Conservation (phyloP, 2,797 vertebrate species). For the Myripristis jacobus region DNA sequence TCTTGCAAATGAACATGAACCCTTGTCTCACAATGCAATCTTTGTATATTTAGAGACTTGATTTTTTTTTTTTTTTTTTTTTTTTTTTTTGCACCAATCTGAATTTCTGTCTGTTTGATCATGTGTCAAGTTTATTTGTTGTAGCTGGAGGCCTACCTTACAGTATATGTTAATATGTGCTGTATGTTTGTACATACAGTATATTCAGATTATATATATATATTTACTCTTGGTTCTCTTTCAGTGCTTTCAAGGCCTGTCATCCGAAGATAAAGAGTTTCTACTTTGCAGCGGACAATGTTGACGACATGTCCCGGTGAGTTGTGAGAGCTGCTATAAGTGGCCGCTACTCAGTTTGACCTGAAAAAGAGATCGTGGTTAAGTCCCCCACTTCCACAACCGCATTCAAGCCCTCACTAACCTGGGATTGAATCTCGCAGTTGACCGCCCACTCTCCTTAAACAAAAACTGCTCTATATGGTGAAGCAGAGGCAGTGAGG, state of each 20-base stretch:
- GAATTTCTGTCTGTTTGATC: slow-evolving; percentile 29
- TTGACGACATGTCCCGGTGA: slow-evolving; percentile 99
- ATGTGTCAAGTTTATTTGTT: slow-evolving; percentile 30
- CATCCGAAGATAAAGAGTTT: slow-evolving; percentile 99
- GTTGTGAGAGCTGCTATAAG: slow-evolving; percentile 43
- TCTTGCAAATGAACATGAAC: slow-evolving; percentile 5
- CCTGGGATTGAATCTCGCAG: slow-evolving; percentile 37
- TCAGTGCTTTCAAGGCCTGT: slow-evolving; percentile 98
- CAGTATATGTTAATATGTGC: slow-evolving; percentile 60
- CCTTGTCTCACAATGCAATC: slow-evolving; percentile 31
- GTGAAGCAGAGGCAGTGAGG: slow-evolving; percentile 17
- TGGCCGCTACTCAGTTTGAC: background rate
- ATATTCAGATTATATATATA: slow-evolving; percentile 32
- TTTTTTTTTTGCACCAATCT: slow-evolving; percentile 14
- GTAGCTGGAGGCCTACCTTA: background rate
- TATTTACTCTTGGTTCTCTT: slow-evolving; percentile 46
- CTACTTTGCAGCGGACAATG: slow-evolving; percentile 99
- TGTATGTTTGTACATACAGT: slow-evolving; percentile 24
- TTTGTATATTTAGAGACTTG: slow-evolving; percentile 3
- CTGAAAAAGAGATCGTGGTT: slow-evolving; percentile 31
- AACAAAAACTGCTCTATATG: slow-evolving; percentile 30
- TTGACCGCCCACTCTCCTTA: slow-evolving; percentile 38
- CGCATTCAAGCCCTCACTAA: slow-evolving; percentile 37
- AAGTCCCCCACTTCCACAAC: slow-evolving; percentile 36
- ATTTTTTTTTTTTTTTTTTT: slow-evolving; percentile 1